Evolutionary conservation across 2,113 vertebrate genomes (phyloP).

Genomic region (Guaruba guarouba): DNA sequence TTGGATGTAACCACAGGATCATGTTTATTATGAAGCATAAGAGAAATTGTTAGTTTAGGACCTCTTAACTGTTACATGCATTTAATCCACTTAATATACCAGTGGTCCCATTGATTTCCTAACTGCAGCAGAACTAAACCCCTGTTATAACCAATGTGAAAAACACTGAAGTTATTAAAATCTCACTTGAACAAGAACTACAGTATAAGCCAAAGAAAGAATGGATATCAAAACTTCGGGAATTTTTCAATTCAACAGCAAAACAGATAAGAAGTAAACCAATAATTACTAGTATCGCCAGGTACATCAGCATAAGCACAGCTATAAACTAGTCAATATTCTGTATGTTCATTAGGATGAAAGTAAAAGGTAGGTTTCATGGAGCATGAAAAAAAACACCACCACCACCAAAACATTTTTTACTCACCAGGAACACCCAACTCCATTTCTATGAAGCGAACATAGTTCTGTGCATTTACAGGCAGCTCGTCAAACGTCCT

Average conservation of each 20-base stretch:
- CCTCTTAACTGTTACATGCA: neutral
- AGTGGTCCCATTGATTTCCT: neutral
- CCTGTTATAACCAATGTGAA: neutral
- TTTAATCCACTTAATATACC: neutral
- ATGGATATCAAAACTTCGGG: neutral
- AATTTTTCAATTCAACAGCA: neutral
- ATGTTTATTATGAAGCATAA: neutral
- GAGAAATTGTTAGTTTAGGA: neutral
- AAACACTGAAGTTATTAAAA: neutral
- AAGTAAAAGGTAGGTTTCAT: neutral
- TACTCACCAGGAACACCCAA: conserved; percentile 89
- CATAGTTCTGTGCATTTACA: conserved; percentile 92
- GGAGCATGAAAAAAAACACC: neutral
- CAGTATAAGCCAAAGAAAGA: neutral
- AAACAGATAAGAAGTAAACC: neutral
- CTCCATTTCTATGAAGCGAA: conserved; percentile 87
- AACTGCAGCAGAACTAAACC: neutral
- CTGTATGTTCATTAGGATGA: neutral
- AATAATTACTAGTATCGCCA: neutral
- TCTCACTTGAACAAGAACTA: neutral
- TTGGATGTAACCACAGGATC: neutral
- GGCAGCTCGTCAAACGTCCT: conserved; percentile 91
- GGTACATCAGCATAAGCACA: neutral
- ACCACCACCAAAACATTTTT: neutral
- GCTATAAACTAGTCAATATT: neutral